Base-by-base conservation (phyloP, 2,113 vertebrate species). In the Rhea pennata region DNA sequence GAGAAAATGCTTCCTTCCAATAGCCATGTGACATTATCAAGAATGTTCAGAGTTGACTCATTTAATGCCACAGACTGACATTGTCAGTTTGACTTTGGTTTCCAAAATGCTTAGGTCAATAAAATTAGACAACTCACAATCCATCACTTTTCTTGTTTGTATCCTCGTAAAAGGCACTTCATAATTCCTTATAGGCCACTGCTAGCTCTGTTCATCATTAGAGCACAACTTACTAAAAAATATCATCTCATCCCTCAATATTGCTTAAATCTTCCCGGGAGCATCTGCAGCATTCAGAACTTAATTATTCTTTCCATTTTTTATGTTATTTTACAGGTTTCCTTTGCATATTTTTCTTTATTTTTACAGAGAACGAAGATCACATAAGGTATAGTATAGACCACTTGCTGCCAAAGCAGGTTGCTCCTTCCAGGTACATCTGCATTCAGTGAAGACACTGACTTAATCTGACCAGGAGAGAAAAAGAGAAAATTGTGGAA, bases 51-150 rank as follows among this genome's bases (percentile, higher is more conserved):
- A 65, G 27, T 10, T 73, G 24, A 81, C 73, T 40, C 0, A 0
- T 79, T 73, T 87, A 79, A 65, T 88, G 53, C 11, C 19, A 40
- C 50, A 78, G 23, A n/a, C 26, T 69, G 66, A 62, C 51, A 12
- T 26, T 86, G 36, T 67, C 23, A 46, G 31, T 65, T 77, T 91
- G 54, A 80, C n/a, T 74, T 74, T 22, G n/a, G 15, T 83, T 95
- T 90, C 44, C 58, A 86, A 85, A 94, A 92, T 36, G 13, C 10
- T 88, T 78, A 69, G 10, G 67, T 91, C 54, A 88, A 90, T 86
- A 81, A 5, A 90, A 73, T 73, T 73, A 73, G 51, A 73, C 71
- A 42, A 69, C n/a, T 70, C 36, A 36, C 33, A 50, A 9, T 39
- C 33, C 17, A 70, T 59, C 39, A 46, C 33, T 75, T 65, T 64